Conservation (phyloP, 2,113 vertebrate genomes). For the Nycticorax nycticorax region DNA sequence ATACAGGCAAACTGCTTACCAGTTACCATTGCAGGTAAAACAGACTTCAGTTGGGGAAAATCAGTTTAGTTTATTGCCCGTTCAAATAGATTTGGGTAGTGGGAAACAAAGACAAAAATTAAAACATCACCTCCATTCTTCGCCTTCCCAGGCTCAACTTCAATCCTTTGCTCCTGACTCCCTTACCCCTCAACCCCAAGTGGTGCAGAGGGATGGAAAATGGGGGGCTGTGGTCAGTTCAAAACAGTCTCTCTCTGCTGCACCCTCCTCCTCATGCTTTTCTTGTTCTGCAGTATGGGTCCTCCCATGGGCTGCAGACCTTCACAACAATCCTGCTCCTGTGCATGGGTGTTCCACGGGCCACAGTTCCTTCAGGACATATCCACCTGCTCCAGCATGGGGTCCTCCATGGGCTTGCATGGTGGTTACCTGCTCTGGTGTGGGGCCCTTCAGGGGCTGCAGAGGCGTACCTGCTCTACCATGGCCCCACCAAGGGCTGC, state of each 20-base stretch:
- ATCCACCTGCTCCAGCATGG: background rate
- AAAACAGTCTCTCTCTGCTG: rapidly evolving
- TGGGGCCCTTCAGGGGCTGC: background rate
- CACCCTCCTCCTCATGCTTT: background rate
- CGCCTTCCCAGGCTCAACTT: background rate
- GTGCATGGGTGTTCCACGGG: background rate
- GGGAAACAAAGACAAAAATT: background rate
- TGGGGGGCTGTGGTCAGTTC: background rate
- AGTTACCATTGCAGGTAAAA: background rate
- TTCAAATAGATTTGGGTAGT: background rate
- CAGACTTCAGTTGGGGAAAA: background rate
- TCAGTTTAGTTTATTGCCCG: background rate
- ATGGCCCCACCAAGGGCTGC: background rate
- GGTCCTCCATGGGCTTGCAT: background rate
- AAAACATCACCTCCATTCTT: background rate
- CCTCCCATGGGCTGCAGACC: background rate
- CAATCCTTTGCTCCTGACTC: rapidly evolving
- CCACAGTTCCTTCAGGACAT: background rate
- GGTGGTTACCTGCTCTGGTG: background rate
- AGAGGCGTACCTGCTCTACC: background rate
- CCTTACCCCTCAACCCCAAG: rapidly evolving
- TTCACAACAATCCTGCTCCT: background rate
- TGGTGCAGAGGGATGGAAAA: background rate
- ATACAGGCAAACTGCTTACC: background rate
- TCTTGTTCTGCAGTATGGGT: background rate